A percentile compares a stretch with the other conserved stretches of the same genome.
Conservation (phyloP, 2,797 vertebrate species). For the Acomys russatus region DNA sequence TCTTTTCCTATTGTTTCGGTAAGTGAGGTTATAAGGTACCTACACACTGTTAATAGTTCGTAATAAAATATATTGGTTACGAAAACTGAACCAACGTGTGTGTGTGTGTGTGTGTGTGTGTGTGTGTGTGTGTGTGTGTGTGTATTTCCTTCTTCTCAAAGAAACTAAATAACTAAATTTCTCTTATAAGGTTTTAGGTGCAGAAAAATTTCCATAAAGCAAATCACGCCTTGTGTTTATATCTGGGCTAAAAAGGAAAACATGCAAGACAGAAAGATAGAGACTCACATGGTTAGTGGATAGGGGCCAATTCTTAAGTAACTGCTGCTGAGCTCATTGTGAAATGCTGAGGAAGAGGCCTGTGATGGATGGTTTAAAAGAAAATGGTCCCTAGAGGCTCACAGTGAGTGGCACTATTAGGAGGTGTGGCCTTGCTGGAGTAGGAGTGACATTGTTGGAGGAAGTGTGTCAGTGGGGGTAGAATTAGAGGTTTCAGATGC, state of each 20-base stretch:
- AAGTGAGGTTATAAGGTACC: too few relatives aligned
- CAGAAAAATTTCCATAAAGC: not conserved
- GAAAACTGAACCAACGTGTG: too few relatives aligned
- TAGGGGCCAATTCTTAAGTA: not conserved
- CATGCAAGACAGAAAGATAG: not conserved
- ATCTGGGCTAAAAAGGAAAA: not conserved
- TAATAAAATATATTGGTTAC: too few relatives aligned
- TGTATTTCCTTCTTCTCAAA: not conserved
- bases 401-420: not conserved
- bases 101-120: not conserved
- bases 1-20: too few relatives aligned
- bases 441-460: not conserved
- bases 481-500: not conserved
- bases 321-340: not conserved
- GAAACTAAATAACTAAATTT: not conserved
- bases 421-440: not conserved
- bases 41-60: too few relatives aligned
- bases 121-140: not conserved
- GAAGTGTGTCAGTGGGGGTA: not conserved
- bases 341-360: not conserved
- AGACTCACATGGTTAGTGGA: accelerated
- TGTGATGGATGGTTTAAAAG: not conserved
- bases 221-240: not conserved
- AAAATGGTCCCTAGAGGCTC: not conserved
- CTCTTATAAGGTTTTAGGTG: not conserved